phyloP scores from a whole-genome alignment of 2,888 invertebrate species.

The Rhingia rostrata region DNA sequence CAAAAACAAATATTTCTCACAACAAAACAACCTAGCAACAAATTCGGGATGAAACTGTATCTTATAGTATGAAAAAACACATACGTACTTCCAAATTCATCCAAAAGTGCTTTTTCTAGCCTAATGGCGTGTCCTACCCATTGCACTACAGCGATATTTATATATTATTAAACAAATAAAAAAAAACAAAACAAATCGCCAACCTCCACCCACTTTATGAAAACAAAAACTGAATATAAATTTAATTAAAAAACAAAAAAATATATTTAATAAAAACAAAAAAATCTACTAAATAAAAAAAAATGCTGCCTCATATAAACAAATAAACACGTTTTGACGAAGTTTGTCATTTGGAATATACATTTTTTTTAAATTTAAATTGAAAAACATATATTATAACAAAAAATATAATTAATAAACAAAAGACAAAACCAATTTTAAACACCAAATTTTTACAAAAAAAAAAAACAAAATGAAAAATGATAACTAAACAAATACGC shows the following conservation, averaged over 20 bases:
- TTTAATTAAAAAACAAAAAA: constrained; percentile 32
- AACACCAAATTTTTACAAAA: constrained; percentile 74
- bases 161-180: constrained; percentile 14
- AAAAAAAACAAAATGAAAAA: constrained; percentile 43
- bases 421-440: constrained; percentile 74
- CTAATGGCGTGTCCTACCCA: constrained; percentile 69
- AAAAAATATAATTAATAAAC: constrained; percentile 29
- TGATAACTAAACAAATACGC: constrained; percentile 61
- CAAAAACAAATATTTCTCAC: constrained; percentile 67
- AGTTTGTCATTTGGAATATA: constrained; percentile 70
- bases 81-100: constrained; percentile 66
- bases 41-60: constrained; percentile 61
- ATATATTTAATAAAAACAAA: constrained; percentile 18
- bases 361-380: constrained; percentile 55
- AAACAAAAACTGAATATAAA: constrained; percentile 50
- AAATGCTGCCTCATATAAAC: constrained; percentile 73
- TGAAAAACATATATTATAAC: constrained; percentile 9
- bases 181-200: constrained; percentile 57
- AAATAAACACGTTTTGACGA: constrained; percentile 63
- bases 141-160: constrained; percentile 66
- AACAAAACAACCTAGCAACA: constrained; percentile 45
- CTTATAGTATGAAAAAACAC: constrained; percentile 51
- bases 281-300: constrained; percentile 51
- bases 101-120: constrained; percentile 69
- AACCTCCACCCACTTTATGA: constrained; percentile 67